Evolutionary conservation across 2,797 vertebrate species (phyloP), one percentile per base, ranked within the genome.

Genomic region (Ctenosaura bakeri): DNA sequence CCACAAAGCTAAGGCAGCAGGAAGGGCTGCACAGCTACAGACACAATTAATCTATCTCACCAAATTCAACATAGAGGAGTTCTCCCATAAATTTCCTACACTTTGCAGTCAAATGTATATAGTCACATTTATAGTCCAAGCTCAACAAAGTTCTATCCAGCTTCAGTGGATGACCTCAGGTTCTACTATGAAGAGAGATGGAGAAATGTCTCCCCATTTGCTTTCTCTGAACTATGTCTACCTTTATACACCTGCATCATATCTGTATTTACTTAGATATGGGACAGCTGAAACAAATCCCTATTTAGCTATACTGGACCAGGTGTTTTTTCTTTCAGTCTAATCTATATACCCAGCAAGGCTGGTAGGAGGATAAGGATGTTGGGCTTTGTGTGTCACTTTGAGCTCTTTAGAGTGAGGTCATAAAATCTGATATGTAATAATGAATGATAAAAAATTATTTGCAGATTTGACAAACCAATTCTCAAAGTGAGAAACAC

Each of bases 321-420:
- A 26, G 16, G 2, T 59, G 1, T 2, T 7, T 10, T 8, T 1
- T 10, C 2, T 6, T 2, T 69, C 22, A 26, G 7, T 6, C 24
- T 66, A 66, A 66, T 66, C 66, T 69, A 29, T 29, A 9, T 26
- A 29, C 29, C 66, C 29, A 32, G 12, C 29, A 29, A 4, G 29
- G 66, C 10, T 32, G 24, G 7, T 71, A 71, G n/a, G 29, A n/a
- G 9, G 66, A 71, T 71, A 71, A 71, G 4, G 59, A 16, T 22
- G 52, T 52, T 3, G 32, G 29, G 29, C 66, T 69, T 26, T 12
- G 66, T 29, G 24, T 26, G 66, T 9, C 26, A 69, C 66, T 32
- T 18, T 26, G 9, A 29, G 4, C 66, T 32, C 26, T 69, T 69
- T 69, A 26, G 24, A 69, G 26, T 24, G 10, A 69, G 66, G 26